Percentiles rank a stretch among this genome's conserved stretches.
These are phyloP conservation scores for Muntiacus reevesi DNA, from an alignment of 2,113 vertebrate genomes.

Conservation along the genomic window DNA sequence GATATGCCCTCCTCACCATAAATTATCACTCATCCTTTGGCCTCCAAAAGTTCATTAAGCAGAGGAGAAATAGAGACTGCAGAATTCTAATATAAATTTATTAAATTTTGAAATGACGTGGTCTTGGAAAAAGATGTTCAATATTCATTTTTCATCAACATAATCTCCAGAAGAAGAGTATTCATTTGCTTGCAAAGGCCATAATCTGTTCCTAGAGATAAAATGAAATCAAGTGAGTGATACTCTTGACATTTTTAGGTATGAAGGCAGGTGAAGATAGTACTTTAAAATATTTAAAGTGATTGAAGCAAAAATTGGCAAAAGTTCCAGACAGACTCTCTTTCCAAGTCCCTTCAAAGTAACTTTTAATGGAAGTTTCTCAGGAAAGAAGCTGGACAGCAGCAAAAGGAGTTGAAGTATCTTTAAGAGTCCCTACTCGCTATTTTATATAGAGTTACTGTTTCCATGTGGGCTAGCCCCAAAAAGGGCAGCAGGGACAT, in stretches of 20 bases:
- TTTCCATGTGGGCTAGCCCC: neutral
- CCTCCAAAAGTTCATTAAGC: neutral
- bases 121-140: neutral
- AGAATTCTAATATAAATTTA: conserved; percentile 44
- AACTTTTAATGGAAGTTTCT: neutral
- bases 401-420: neutral
- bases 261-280: neutral
- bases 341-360: neutral
- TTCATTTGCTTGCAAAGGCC: conserved; percentile 94
- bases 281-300: neutral
- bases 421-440: neutral
- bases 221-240: conserved; percentile 48
- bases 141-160: neutral
- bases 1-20: neutral
- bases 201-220: conserved; percentile 93
- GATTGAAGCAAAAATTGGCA: neutral
- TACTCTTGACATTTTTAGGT: neutral
- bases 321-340: neutral
- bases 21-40: neutral
- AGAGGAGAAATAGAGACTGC: neutral
- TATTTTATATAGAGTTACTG: neutral
- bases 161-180: neutral
- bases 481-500: neutral
- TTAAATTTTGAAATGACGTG: conserved; percentile 16
- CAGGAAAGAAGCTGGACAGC: neutral